Conservation (phyloP, 2,888 invertebrate genomes). For the Campopleginae sp. region DNA sequence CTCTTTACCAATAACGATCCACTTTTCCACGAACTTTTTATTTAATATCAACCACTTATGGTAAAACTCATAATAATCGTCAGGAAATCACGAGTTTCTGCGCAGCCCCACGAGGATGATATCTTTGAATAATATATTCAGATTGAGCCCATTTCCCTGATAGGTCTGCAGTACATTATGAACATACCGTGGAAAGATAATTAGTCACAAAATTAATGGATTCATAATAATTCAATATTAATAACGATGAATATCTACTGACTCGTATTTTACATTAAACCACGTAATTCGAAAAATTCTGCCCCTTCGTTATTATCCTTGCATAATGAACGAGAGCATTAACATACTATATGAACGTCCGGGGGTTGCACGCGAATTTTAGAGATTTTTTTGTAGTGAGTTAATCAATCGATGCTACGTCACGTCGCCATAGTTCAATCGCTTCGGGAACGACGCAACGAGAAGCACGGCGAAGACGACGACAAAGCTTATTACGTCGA, state of each 20-base stretch:
- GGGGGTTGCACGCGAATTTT: constrained; percentile 20
- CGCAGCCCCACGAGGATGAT: not conserved
- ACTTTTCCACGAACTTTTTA: too few species aligned
- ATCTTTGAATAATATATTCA: not conserved
- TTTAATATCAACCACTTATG: too few species aligned
- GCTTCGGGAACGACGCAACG: constrained; percentile 59
- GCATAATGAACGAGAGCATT: constrained; percentile 50
- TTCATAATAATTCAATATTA: not conserved
- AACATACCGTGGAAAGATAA: not conserved
- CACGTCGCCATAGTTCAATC: constrained; percentile 59
- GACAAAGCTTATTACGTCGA: constrained; percentile 36
- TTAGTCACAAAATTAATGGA: not conserved
- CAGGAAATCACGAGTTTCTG: not conserved
- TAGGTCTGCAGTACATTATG: not conserved
- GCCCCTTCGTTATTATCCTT: not conserved
- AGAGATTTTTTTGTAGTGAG: constrained; percentile 36
- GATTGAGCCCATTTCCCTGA: not conserved
- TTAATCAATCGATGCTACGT: constrained; percentile 64
- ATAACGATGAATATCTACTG: not conserved
- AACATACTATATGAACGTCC: constrained; percentile 6
- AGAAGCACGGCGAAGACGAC: constrained; percentile 21
- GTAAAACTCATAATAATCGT: too few species aligned
- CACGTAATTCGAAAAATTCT: not conserved
- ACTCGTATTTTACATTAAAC: not conserved
- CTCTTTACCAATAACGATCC: not conserved